phyloP scores from a whole-genome alignment of 2,113 vertebrate genomes.

The Bostrychus sinensis region DNA sequence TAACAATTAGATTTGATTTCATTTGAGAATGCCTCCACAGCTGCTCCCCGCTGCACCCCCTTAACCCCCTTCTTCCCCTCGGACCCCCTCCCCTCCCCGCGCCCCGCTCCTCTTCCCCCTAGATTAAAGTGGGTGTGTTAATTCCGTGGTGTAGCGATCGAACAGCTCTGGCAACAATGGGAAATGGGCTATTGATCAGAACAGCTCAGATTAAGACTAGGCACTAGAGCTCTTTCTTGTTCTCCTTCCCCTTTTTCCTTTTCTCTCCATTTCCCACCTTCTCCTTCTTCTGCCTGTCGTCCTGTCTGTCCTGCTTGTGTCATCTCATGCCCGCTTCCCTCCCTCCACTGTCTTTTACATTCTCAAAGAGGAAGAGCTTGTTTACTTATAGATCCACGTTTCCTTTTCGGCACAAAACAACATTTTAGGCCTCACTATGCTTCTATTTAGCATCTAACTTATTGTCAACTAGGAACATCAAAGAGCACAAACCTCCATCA shows the following conservation, averaged over 20 bases:
- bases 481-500: no score
- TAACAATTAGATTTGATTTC: slow-evolving; percentile 88
- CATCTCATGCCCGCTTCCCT: slow-evolving; percentile 28
- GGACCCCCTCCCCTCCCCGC: slow-evolving; percentile 53
- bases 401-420: neutral
- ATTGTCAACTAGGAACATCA: no score
- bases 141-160: slow-evolving; percentile 96
- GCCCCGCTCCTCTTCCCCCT: slow-evolving; percentile 85
- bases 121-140: slow-evolving; percentile 97
- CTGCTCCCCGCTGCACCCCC: slow-evolving; percentile 79
- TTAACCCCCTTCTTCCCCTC: slow-evolving; percentile 62
- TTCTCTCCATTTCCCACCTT: slow-evolving; percentile 82
- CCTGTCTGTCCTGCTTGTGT: slow-evolving; percentile 71
- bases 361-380: slow-evolving; percentile 54
- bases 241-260: slow-evolving; percentile 86
- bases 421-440: neutral
- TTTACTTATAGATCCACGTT: slow-evolving; percentile 27
- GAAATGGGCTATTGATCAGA: slow-evolving; percentile 99
- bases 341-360: slow-evolving; percentile 41
- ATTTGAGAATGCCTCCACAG: slow-evolving; percentile 86
- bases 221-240: slow-evolving; percentile 94
- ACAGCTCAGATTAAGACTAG: slow-evolving; percentile 98
- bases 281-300: slow-evolving; percentile 59
- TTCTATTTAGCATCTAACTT: neutral
- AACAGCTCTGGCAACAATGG: slow-evolving; percentile 98